phyloP scores from a whole-genome alignment of 2,797 vertebrate species.

The Crocodylus rhombifer region DNA sequence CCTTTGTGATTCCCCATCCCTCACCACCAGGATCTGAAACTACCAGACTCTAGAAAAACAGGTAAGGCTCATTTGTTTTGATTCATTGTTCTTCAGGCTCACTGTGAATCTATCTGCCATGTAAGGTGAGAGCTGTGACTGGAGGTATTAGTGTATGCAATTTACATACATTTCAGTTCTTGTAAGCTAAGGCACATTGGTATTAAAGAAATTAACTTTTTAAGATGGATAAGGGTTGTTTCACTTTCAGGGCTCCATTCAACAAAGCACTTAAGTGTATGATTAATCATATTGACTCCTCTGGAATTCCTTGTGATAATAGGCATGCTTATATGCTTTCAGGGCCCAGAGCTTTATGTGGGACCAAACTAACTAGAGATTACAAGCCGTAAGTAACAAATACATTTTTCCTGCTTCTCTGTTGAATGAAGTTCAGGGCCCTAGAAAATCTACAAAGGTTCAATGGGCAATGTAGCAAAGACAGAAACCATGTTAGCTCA shows the following conservation, averaged over 20 bases:
- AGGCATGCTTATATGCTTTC: conserved; percentile 31
- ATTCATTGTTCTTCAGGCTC: not conserved
- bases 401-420: not conserved
- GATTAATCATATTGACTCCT: conserved; percentile 25
- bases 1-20: not conserved
- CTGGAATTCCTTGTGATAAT: conserved; percentile 9
- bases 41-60: fast-evolving
- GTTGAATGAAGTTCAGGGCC: not conserved
- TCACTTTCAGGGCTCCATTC: conserved; percentile 33
- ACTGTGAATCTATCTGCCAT: not conserved
- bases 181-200: not conserved
- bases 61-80: not conserved
- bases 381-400: conserved; percentile 30
- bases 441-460: not conserved
- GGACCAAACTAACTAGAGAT: conserved; percentile 10
- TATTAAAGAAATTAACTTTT: conserved; percentile 14
- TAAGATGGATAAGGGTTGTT: not conserved
- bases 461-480: not conserved
- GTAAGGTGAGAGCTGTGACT: not conserved
- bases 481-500: not conserved
- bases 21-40: fast-evolving
- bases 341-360: not conserved
- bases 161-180: not conserved
- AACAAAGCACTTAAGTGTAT: conserved; percentile 45
- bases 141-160: not conserved